Conservation (phyloP, 2,113 vertebrate species). For the Echinops telfairi region DNA sequence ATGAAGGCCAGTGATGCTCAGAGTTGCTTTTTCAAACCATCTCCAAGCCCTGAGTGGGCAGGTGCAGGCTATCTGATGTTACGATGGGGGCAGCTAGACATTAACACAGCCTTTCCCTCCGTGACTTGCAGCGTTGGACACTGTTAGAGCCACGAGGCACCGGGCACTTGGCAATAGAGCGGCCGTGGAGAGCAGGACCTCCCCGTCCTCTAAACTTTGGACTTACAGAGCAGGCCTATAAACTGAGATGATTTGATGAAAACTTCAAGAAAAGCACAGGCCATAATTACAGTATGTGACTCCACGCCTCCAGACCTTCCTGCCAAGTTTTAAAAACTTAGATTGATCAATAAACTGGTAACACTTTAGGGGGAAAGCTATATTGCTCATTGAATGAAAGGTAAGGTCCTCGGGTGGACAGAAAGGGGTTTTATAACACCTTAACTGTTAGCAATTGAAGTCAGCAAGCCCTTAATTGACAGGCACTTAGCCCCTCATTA, state of each 20-base stretch:
- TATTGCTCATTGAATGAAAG: conserved; percentile 19
- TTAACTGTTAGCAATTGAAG: conserved; percentile 28
- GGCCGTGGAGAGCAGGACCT: not conserved
- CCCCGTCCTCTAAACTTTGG: not conserved
- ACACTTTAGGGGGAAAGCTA: conserved; percentile 21
- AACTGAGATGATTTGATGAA: not conserved
- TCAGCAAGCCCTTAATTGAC: not conserved
- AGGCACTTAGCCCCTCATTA: conserved; percentile 7
- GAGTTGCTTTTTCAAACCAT: conserved; percentile 48
- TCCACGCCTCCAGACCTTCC: not conserved
- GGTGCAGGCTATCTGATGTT: not conserved
- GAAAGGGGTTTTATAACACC: not conserved
- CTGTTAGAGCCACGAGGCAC: not conserved
- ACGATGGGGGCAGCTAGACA: not conserved
- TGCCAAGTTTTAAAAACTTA: conserved; percentile 40
- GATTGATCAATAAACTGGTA: not conserved
- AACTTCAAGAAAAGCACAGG: conserved; percentile 41
- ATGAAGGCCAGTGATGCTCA: not conserved
- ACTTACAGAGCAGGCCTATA: conserved; percentile 3
- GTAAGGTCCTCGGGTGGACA: not conserved
- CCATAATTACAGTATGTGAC: conserved; percentile 1
- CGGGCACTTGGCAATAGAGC: not conserved
- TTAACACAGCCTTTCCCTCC: not conserved
- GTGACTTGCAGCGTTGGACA: too few species aligned
- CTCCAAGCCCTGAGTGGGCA: not conserved